These are phyloP conservation scores for Drosophila varians DNA, from an alignment of 1,140 invertebrate genomes.

Conservation along the genomic window DNA sequence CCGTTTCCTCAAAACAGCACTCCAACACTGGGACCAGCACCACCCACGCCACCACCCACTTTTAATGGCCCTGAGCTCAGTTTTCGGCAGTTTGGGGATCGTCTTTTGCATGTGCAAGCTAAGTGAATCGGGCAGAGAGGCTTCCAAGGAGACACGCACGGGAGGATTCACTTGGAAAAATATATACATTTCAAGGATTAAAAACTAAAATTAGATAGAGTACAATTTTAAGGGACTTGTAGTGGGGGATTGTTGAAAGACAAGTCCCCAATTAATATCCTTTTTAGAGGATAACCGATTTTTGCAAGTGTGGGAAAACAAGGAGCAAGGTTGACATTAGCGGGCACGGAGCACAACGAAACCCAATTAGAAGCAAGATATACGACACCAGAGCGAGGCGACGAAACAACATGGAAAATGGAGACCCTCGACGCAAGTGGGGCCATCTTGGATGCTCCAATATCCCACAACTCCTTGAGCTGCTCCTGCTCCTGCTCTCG, in stretches of 20 bases:
- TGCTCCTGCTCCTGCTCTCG: conserved; percentile 3
- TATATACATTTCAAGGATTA: not conserved
- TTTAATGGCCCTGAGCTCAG: conserved; percentile 64
- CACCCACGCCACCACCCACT: conserved; percentile 33
- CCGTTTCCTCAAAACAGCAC: conserved; percentile 76
- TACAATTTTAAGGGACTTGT: too few species aligned
- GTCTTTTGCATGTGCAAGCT: conserved; percentile 77
- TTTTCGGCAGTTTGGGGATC: conserved; percentile 26
- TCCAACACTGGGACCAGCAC: conserved; percentile 24
- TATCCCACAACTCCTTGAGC: not conserved
- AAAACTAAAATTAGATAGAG: too few species aligned
- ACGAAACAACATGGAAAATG: conserved; percentile 78
- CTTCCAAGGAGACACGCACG: conserved; percentile 43
- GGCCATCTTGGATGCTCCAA: conserved; percentile 18
- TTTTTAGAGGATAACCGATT: not conserved
- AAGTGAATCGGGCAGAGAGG: conserved; percentile 64
- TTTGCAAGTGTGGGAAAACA: conserved; percentile 3
- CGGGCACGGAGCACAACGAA: conserved; percentile 73
- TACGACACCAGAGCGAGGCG: conserved; percentile 79
- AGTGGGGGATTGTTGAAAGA: too few species aligned
- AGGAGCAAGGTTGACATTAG: conserved; percentile 74
- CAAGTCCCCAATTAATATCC: too few species aligned
- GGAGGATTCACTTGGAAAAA: conserved; percentile 3
- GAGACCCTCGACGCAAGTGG: conserved; percentile 49
- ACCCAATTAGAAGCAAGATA: conserved; percentile 79